A percentile compares a stretch with the other conserved stretches of the same genome.
Evolutionary conservation across 2,888 invertebrate genomes (phyloP).

Genomic region (Sympetrum striolatum): DNA sequence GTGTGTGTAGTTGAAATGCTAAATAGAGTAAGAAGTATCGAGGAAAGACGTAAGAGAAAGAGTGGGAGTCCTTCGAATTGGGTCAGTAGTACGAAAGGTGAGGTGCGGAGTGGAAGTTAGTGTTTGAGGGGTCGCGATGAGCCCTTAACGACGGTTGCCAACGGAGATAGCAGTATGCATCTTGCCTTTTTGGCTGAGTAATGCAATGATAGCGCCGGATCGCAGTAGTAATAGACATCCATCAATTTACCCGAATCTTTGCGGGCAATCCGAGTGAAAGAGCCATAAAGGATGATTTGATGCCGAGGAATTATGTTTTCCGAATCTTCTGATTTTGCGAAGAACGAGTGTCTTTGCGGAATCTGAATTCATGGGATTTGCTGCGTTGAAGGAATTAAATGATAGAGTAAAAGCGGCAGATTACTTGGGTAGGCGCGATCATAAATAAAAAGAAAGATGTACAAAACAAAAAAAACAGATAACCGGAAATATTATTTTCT

Average conservation of each 20-base stretch:
- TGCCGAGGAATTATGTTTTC: neutral
- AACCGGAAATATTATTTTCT: too few species aligned
- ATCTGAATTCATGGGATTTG: too few species aligned
- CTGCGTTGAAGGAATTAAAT: too few species aligned
- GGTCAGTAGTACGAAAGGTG: neutral
- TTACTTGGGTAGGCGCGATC: too few species aligned
- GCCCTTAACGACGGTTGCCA: neutral
- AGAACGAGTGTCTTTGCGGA: too few species aligned
- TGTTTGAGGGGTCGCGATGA: neutral
- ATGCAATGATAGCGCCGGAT: neutral
- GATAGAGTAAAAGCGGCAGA: too few species aligned
- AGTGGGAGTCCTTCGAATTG: neutral
- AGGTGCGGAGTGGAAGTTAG: neutral
- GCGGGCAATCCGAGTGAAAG: neutral
- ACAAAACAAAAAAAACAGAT: too few species aligned
- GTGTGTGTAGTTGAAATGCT: too few species aligned
- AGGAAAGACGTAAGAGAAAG: too few species aligned
- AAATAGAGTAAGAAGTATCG: too few species aligned
- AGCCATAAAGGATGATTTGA: neutral
- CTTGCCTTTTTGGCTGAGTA: neutral
- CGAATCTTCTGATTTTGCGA: too few species aligned
- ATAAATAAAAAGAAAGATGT: too few species aligned
- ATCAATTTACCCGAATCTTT: neutral
- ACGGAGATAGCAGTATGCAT: neutral
- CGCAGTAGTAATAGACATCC: neutral